phyloP scores from a whole-genome alignment of 2,113 vertebrate genomes.

The Bucco capensis region DNA sequence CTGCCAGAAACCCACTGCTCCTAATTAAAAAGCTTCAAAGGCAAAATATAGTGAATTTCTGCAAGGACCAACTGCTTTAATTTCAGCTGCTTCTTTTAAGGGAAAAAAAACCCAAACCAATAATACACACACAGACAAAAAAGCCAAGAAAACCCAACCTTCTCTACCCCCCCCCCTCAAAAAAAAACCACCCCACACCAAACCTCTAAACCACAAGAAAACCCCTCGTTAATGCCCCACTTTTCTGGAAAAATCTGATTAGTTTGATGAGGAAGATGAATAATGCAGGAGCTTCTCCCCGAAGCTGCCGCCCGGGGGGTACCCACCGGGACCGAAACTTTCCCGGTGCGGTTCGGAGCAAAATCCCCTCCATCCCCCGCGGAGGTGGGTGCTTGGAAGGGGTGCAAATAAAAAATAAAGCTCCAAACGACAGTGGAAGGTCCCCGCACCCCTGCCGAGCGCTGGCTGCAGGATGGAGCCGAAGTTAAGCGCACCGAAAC shows the following conservation, averaged over 20 bases:
- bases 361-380: neutral
- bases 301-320: neutral
- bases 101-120: neutral
- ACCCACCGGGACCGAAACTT: constrained; percentile 42
- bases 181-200: neutral
- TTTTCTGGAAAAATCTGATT: constrained; percentile 65
- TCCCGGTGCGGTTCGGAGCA: constrained; percentile 27
- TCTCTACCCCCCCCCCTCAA: no score
- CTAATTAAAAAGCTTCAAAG: constrained; percentile 54
- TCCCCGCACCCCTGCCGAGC: neutral
- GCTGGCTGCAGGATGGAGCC: neutral
- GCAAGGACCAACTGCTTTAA: neutral
- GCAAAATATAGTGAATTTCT: neutral
- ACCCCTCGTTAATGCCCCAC: neutral
- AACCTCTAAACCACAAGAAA: neutral
- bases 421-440: neutral
- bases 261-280: constrained; percentile 35
- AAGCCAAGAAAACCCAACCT: neutral
- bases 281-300: neutral
- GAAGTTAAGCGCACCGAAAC: neutral
- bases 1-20: neutral
- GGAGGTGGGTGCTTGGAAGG: neutral
- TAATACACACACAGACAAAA: neutral
- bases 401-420: neutral
- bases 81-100: neutral